A percentile compares a stretch with the other conserved stretches of the same genome.
phyloP scores from a whole-genome alignment of 2,888 invertebrate species.

The Melinaea marsaeus region DNA sequence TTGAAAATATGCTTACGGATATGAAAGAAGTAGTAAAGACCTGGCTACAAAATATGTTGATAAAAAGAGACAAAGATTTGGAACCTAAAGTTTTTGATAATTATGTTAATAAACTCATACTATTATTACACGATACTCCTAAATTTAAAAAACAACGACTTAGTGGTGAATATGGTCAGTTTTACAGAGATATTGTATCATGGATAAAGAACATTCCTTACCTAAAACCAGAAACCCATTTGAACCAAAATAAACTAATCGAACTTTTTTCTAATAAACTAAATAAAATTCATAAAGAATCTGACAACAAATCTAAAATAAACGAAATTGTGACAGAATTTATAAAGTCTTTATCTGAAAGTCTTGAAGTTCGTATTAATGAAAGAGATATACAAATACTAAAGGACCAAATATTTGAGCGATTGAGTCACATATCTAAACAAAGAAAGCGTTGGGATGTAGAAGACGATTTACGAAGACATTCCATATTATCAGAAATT shows the following conservation, averaged over 20 bases:
- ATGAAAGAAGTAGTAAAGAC: constrained; percentile 16
- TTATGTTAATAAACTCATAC: constrained; percentile 20
- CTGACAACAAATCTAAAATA: constrained; percentile 1
- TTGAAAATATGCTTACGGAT: constrained; percentile 10
- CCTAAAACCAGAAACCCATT: background rate
- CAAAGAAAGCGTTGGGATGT: constrained; percentile 9
- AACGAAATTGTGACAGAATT: constrained; percentile 16
- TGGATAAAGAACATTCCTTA: constrained; percentile 12
- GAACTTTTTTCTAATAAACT: constrained; percentile 12
- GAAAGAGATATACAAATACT: constrained; percentile 3
- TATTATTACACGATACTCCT: constrained; percentile 5
- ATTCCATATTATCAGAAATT: background rate
- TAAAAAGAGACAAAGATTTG: constrained; percentile 11
- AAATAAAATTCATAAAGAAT: constrained; percentile 8
- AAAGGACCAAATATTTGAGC: constrained; percentile 6
- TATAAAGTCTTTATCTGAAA: constrained; percentile 7
- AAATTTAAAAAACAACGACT: constrained; percentile 5
- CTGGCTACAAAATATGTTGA: constrained; percentile 20
- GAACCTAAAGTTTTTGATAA: constrained; percentile 18
- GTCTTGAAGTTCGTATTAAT: background rate
- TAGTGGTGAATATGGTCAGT: background rate
- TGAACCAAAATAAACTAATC: constrained; percentile 6
- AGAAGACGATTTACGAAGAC: background rate
- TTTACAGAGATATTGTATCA: constrained; percentile 7
- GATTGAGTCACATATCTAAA: background rate